A percentile compares a stretch with the other conserved stretches of the same genome.
Evolutionary conservation across 2,797 vertebrate genomes (phyloP).

Genomic region (Cygnus olor): DNA sequence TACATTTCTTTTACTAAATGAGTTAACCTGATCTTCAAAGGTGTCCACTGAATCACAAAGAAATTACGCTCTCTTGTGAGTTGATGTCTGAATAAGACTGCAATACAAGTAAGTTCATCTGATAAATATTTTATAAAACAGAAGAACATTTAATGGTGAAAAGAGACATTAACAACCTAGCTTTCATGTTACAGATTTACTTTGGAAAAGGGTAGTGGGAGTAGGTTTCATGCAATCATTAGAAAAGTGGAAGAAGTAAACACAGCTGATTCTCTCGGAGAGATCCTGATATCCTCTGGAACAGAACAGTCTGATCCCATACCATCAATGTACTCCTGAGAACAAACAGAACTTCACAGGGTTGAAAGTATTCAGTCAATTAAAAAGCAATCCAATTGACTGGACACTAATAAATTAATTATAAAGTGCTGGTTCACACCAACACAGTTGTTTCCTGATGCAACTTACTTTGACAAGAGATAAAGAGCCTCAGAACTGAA

Average conservation of each 20-base stretch:
- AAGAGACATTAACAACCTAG: background rate
- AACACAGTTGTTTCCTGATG: background rate
- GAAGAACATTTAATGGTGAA: background rate
- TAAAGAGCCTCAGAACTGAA: background rate
- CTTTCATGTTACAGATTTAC: background rate
- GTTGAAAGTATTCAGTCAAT: background rate
- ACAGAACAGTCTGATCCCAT: background rate
- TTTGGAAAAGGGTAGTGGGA: background rate
- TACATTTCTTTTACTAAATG: background rate
- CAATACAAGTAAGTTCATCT: background rate
- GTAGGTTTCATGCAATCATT: background rate
- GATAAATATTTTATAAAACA: background rate
- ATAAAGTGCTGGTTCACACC: background rate
- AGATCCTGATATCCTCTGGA: background rate
- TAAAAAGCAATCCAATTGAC: background rate
- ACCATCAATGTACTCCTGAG: background rate
- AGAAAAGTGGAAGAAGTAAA: background rate
- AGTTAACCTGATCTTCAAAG: background rate
- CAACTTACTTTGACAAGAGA: slow-evolving; percentile 8
- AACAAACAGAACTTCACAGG: background rate
- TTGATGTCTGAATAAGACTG: rapidly evolving
- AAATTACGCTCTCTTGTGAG: background rate
- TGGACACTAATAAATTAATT: background rate
- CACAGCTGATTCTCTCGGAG: rapidly evolving
- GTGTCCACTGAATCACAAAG: background rate